A percentile compares a stretch with the other conserved stretches of the same genome.
Evolutionary conservation across 2,888 invertebrate genomes (phyloP).

Genomic region (Noctua janthe): DNA sequence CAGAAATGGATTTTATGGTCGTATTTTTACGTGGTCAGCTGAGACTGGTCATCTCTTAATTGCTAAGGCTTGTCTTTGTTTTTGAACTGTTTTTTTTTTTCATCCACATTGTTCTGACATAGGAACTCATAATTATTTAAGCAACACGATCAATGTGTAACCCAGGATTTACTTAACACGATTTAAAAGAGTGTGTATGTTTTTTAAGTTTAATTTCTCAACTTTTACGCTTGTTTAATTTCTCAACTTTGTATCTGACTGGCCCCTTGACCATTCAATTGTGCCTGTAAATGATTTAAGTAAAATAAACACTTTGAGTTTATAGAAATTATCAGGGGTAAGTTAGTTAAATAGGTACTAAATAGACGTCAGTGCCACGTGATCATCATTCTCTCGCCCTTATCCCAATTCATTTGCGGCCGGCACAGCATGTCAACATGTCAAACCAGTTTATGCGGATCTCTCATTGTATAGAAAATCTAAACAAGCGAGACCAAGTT

Average conservation of each 20-base stretch:
- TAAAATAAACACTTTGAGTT: neutral
- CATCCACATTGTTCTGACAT: neutral
- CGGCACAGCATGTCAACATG: too few species aligned
- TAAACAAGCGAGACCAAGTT: too few species aligned
- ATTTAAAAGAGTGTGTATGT: neutral
- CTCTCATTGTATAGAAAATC: too few species aligned
- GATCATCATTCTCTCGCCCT: too few species aligned
- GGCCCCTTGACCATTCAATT: neutral
- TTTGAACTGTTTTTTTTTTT: neutral
- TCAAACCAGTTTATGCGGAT: too few species aligned
- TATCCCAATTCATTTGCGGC: too few species aligned
- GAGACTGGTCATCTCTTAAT: neutral
- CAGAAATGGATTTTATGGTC: neutral
- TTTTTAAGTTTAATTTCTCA: neutral
- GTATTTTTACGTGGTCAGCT: neutral
- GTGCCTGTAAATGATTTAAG: neutral
- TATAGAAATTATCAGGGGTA: neutral
- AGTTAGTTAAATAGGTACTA: neutral
- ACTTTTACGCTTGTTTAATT: too few species aligned
- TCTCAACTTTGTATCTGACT: neutral
- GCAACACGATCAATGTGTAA: neutral
- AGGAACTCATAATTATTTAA: neutral
- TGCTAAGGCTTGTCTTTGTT: neutral
- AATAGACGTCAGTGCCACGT: too few species aligned
- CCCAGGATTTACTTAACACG: neutral